Evolutionary conservation across 2,113 vertebrate species (phyloP), one percentile per base, ranked within the genome.

Genomic region (Falcunculus frontatus): DNA sequence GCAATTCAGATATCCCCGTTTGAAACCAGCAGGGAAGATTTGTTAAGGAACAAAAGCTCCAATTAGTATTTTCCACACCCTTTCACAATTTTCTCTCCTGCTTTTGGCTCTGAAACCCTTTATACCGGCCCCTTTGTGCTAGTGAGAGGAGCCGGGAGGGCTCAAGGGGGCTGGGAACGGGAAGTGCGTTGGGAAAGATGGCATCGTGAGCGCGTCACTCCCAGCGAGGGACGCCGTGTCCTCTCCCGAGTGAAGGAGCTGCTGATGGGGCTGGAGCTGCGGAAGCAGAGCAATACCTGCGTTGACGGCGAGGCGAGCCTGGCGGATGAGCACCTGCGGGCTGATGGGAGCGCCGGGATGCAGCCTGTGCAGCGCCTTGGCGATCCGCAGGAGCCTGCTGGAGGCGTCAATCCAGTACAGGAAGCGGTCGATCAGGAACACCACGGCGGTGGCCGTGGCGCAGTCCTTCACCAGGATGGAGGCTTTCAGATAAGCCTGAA

Each of bases 291-390:
- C 13, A 0, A 21, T 96, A 99, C 99, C 99, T 92, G 98, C 78
- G 95, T 98, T 99, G 65, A 98, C 92, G 3, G 98, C 98, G 30
- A 99, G 92, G 19, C 99, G 98, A 69, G 99, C 99, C 86, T 98
- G 99, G 74, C 99, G 98, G 88, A 99, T 98, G 80, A 99, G 98
- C 97, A 99, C 84, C 98, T 99, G 99, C 6, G 99, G 99, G 20
- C 99, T 98, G 32, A 99, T 96, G 1, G 99, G 98, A 1, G 96
- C 95, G 4, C 83, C 18, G 4, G 98, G 98, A 82, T 98, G 96
- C 83, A 95, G 91, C 60, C 77, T 87, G 97, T 99, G 99, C 75
- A 99, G 97, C 37, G 97, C 97, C 90, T 98, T 98, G 96, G 98
- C 97, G 6, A 99, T 97, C 60, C 90, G 97, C 35, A 99, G 98